phyloP scores from a whole-genome alignment of 2,888 invertebrate genomes.

The Lasioglossum pauxillum region DNA sequence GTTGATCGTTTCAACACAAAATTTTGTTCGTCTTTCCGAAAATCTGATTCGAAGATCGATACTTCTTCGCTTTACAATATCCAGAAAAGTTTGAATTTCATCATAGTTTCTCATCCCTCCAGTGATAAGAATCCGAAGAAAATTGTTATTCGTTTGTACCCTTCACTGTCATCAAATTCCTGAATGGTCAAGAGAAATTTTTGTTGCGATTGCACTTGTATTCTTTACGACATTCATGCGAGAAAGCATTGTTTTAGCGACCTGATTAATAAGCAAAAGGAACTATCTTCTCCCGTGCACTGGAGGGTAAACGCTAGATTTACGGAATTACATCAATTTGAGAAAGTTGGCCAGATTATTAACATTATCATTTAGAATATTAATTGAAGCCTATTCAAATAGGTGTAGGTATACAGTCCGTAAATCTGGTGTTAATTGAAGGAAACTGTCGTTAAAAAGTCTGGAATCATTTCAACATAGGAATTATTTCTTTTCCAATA shows the following conservation, averaged over 20 bases:
- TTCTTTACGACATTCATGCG: background rate
- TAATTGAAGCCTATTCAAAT: background rate
- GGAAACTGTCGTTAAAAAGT: background rate
- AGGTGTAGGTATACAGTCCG: background rate
- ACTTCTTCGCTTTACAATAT: too few species aligned
- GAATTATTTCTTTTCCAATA: background rate
- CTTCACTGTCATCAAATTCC: background rate
- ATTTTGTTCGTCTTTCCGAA: too few species aligned
- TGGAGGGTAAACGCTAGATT: background rate
- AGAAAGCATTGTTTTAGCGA: background rate
- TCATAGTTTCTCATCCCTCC: background rate
- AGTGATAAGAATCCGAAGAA: background rate
- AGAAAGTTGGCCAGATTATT: background rate
- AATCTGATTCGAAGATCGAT: too few species aligned
- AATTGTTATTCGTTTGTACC: background rate
- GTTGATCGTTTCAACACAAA: too few species aligned
- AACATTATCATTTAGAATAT: too few species aligned
- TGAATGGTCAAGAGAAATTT: background rate
- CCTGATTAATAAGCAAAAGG: background rate
- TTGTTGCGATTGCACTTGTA: background rate
- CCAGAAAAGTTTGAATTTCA: background rate
- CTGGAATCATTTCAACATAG: background rate
- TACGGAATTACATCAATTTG: background rate
- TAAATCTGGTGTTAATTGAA: background rate
- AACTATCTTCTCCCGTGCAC: background rate